phyloP scores from a whole-genome alignment of 2,797 vertebrate species.

The Brachymystax lenok region DNA sequence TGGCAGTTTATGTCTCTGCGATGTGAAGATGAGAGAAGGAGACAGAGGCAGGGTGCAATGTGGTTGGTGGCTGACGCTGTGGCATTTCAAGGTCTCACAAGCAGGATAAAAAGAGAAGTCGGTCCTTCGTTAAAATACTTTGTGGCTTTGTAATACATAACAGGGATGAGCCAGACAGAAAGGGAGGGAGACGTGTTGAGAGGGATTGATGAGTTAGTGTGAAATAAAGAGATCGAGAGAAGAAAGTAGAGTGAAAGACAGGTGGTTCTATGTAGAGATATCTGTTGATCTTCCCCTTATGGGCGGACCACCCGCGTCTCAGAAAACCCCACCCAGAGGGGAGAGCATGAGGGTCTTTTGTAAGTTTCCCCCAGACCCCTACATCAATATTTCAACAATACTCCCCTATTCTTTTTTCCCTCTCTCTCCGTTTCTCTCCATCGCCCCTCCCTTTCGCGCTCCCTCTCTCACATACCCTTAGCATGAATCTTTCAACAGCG shows the following conservation, averaged over 20 bases:
- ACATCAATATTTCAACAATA: constrained; percentile 47
- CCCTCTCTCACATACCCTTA: constrained; percentile 10
- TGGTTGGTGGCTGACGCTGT: neutral
- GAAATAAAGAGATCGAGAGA: neutral
- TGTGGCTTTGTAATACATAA: neutral
- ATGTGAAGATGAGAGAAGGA: too few species aligned
- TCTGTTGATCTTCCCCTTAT: neutral
- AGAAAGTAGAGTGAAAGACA: neutral
- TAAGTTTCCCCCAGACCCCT: constrained; percentile 18
- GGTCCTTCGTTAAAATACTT: neutral
- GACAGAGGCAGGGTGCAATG: neutral
- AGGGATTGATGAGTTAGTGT: neutral
- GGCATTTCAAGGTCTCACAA: neutral
- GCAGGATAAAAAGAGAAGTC: neutral
- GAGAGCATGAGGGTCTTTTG: constrained; percentile 3
- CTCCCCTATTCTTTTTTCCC: constrained; percentile 21
- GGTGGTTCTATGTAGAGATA: neutral
- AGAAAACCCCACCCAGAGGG: neutral
- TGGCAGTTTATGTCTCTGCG: neutral
- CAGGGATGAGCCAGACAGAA: neutral
- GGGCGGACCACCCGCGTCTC: neutral
- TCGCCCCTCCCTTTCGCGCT: neutral
- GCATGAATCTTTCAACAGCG: constrained; percentile 6
- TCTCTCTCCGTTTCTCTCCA: neutral
- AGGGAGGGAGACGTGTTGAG: constrained; percentile 1